These are phyloP conservation scores for Clarias magur DNA, from an alignment of 2,113 vertebrate genomes.

Conservation along the genomic window DNA sequence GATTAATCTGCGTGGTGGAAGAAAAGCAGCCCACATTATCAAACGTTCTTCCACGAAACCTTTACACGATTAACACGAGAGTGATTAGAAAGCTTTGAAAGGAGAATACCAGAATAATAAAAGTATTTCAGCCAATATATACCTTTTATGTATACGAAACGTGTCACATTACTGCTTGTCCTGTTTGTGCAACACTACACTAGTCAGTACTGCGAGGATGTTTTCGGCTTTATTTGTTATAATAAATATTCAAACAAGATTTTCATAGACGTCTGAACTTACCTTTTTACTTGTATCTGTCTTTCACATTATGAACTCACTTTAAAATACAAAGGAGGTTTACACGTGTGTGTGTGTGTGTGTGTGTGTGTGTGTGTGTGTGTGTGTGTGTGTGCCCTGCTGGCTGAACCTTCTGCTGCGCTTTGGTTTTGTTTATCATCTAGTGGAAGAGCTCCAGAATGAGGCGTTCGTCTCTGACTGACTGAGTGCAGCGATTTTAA, in stretches of 20 bases:
- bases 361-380: not conserved
- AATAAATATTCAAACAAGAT: not conserved
- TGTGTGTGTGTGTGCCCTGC: not conserved
- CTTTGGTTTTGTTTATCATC: not conserved
- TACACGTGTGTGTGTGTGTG: not conserved
- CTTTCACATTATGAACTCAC: not conserved
- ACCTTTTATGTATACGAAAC: too few relatives aligned
- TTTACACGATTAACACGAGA: not conserved
- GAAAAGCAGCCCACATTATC: not conserved
- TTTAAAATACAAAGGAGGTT: not conserved
- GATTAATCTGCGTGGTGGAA: not conserved
- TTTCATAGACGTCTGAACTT: not conserved
- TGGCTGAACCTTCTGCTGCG: conserved; percentile 6
- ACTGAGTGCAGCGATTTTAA: not conserved
- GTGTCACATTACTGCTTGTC: not conserved
- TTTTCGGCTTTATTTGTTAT: not conserved
- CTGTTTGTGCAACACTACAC: not conserved
- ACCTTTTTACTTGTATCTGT: not conserved
- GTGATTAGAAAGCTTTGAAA: not conserved
- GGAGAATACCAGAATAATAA: not conserved
- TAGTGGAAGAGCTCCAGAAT: not conserved
- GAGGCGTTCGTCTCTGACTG: not conserved
- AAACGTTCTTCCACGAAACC: not conserved
- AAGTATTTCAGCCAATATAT: not conserved
- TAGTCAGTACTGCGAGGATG: not conserved